Evolutionary conservation across 1,140 invertebrate genomes (phyloP).

Genomic region (Papilio polytes): DNA sequence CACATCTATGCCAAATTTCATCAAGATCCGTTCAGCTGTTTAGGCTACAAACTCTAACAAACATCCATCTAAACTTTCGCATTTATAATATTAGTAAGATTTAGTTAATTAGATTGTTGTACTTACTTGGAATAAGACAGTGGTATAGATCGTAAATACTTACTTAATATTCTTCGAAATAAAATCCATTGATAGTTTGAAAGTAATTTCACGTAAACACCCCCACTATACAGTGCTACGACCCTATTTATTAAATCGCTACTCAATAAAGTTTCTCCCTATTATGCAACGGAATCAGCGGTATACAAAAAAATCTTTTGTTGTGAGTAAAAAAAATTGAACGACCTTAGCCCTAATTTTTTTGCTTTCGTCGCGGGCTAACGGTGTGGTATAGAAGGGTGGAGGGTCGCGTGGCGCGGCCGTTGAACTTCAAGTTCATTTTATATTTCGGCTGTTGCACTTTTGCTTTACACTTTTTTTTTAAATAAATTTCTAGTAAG

Average conservation of each 20-base stretch:
- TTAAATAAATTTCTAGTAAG: too few species aligned
- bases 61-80: too few species aligned
- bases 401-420: conserved; percentile 63
- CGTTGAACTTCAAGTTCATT: conserved; percentile 58
- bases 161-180: background rate
- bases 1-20: too few species aligned
- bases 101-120: too few species aligned
- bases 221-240: background rate
- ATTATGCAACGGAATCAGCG: conserved; percentile 47
- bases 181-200: background rate
- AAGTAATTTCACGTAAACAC: conserved; percentile 18
- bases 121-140: too few species aligned
- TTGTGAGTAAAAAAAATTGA: conserved; percentile 48
- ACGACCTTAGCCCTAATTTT: conserved; percentile 68
- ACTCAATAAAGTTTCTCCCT: conserved; percentile 52
- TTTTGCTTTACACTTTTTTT: background rate
- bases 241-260: conserved; percentile 44
- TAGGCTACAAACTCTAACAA: too few species aligned
- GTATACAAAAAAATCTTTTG: conserved; percentile 44
- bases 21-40: too few species aligned
- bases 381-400: conserved; percentile 50
- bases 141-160: too few species aligned
- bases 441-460: conserved; percentile 16
- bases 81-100: too few species aligned
- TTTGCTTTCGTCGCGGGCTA: conserved; percentile 24